Conservation (phyloP, 2,797 vertebrate species). For the Hyperoplus immaculatus region DNA sequence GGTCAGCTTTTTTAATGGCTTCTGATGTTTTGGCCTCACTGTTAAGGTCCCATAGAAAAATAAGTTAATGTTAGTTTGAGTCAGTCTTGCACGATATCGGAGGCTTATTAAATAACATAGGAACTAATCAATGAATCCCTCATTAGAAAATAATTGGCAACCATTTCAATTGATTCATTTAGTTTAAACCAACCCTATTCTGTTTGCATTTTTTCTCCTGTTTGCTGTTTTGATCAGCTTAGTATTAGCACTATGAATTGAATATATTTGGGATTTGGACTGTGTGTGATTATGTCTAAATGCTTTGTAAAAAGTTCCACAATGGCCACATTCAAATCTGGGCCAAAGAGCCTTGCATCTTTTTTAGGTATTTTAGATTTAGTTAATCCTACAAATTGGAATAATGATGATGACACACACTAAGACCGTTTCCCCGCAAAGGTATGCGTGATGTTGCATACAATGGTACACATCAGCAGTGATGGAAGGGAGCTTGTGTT, state of each 20-base stretch:
- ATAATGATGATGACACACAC: not conserved
- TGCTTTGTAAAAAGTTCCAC: not conserved
- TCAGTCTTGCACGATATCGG: no score
- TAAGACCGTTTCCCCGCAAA: not conserved
- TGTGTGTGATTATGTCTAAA: not conserved
- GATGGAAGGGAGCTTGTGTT: not conserved
- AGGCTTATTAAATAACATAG: no score
- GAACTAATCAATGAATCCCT: not conserved
- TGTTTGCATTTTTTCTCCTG: not conserved
- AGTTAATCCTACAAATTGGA: not conserved
- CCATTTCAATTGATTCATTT: not conserved
- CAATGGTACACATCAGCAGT: not conserved
- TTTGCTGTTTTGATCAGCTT: not conserved
- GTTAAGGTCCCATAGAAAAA: no score
- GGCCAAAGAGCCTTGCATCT: not conserved
- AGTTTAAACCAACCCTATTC: not conserved
- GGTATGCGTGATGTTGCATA: not conserved
- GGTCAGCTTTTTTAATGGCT: slow-evolving; percentile 8
- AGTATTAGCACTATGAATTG: not conserved
- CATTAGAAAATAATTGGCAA: not conserved
- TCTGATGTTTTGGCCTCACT: slow-evolving; percentile 6
- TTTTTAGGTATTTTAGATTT: not conserved
- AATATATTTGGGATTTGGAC: not conserved
- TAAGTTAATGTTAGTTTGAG: no score
- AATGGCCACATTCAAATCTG: not conserved